These are phyloP conservation scores for Hyles vespertilio DNA, from an alignment of 1,140 invertebrate genomes.

Conservation along the genomic window DNA sequence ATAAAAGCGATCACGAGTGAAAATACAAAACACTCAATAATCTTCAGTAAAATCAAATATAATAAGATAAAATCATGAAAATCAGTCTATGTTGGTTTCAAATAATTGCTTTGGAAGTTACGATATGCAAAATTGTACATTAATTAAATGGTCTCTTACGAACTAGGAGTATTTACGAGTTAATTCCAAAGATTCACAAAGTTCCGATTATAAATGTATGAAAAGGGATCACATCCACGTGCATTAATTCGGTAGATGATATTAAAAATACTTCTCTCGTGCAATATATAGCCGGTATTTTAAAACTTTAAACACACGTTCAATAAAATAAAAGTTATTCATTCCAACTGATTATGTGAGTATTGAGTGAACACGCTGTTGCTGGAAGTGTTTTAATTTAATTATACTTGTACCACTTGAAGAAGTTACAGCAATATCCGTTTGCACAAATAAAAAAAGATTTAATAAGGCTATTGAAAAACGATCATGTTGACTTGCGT, in stretches of 20 bases:
- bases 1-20: conserved; percentile 8
- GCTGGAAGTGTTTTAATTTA: too few relatives aligned
- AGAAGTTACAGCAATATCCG: too few relatives aligned
- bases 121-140: conserved; percentile 32
- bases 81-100: conserved; percentile 35
- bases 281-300: neutral
- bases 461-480: too few relatives aligned
- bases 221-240: too few relatives aligned
- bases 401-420: too few relatives aligned
- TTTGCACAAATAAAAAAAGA: too few relatives aligned
- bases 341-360: too few relatives aligned
- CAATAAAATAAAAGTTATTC: neutral
- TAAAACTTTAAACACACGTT: neutral
- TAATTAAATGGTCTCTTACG: conserved; percentile 4
- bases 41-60: conserved; percentile 29
- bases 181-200: neutral
- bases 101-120: conserved; percentile 20
- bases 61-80: conserved; percentile 23
- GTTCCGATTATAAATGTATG: neutral
- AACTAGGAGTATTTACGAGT: neutral
- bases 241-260: too few relatives aligned
- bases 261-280: too few relatives aligned
- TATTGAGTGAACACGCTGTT: too few relatives aligned
- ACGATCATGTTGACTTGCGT: too few relatives aligned
- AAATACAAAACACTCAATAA: conserved; percentile 12